Evolutionary conservation across 35 echinoderm and acorn worm species (phyloP).

Genomic region (Ptychodera flava): DNA sequence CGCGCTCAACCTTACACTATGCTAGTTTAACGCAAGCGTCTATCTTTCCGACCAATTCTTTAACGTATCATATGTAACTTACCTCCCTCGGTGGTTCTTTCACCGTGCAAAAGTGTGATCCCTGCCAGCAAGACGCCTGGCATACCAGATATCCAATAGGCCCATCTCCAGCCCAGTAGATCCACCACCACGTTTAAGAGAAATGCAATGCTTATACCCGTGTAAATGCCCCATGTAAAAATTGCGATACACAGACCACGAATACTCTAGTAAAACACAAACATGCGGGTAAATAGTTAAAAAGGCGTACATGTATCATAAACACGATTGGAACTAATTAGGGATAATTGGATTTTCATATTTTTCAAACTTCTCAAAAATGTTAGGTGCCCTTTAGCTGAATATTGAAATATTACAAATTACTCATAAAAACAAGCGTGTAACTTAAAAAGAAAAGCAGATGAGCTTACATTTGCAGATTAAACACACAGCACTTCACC

Average conservation of each 20-base stretch:
- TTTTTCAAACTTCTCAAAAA: too few relatives aligned
- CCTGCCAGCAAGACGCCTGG: conserved; percentile 18
- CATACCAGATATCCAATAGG: conserved; percentile 13
- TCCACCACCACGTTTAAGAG: conserved; percentile 19
- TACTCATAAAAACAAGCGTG: too few relatives aligned
- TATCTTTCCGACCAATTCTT: neutral
- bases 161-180: conserved; percentile 29
- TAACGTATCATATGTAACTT: conserved; percentile 2
- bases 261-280: conserved; percentile 3
- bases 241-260: conserved; percentile 13
- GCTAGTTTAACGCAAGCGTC: neutral
- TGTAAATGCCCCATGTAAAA: conserved; percentile 7
- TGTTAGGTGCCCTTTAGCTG: too few relatives aligned
- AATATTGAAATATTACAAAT: too few relatives aligned
- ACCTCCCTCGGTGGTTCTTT: conserved; percentile 10
- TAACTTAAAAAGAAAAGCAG: too few relatives aligned
- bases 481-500: too few relatives aligned
- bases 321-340: too few relatives aligned
- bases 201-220: conserved; percentile 16
- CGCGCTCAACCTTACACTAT: neutral
- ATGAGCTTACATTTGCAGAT: too few relatives aligned
- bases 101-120: neutral
- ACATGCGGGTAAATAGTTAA: neutral
- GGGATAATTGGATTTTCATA: too few relatives aligned
- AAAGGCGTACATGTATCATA: neutral